Conservation (phyloP, 2,113 vertebrate genomes). For the Trematocara macrostoma region DNA sequence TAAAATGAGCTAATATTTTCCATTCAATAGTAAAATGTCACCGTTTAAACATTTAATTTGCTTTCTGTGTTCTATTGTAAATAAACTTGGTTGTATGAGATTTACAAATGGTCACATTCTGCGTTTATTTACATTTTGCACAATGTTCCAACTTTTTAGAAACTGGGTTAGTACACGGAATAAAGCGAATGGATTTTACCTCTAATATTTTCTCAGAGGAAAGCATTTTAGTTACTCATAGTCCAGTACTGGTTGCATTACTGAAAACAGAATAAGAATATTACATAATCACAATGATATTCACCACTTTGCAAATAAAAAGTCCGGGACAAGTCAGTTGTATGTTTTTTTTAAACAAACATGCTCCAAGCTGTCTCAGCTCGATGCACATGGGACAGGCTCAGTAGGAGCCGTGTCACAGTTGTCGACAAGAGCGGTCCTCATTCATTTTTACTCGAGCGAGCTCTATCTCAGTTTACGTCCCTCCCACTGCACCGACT, state of each 20-base stretch:
- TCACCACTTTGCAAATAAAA: neutral
- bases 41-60: neutral
- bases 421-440: conserved; percentile 26
- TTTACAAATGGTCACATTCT: neutral
- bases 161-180: neutral
- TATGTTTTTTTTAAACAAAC: conserved; percentile 23
- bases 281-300: neutral
- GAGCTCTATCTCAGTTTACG: neutral
- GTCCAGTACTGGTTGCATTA: neutral
- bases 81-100: neutral
- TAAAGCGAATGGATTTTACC: neutral
- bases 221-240: neutral
- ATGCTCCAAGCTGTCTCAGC: neutral
- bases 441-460: conserved; percentile 4
- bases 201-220: neutral
- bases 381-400: conserved; percentile 15
- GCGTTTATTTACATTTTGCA: neutral
- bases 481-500: neutral
- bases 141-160: neutral
- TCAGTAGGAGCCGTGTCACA: conserved; percentile 28
- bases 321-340: conserved; percentile 1
- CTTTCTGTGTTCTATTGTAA: neutral
- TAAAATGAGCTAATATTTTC: neutral
- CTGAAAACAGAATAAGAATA: neutral
- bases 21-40: neutral